Evolutionary conservation across 1,140 invertebrate genomes (phyloP), one percentile per base, ranked within the genome.

Genomic region (Rhopalosiphum maidis): DNA sequence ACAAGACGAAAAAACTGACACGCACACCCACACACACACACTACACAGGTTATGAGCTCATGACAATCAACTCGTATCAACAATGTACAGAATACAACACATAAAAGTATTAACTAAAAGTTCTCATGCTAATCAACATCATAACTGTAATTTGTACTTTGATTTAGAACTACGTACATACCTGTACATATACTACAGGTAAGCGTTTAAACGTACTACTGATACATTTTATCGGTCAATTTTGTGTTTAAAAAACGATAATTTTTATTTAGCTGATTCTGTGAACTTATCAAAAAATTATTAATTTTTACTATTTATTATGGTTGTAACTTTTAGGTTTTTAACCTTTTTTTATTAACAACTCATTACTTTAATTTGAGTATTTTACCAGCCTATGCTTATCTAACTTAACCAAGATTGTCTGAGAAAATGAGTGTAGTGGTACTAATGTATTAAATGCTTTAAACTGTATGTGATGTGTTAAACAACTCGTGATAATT

Each of bases 11-110:
- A 86, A 86, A 86, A 86, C 30, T n/a, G 30, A n/a, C 60, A 5
- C 30, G 22, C 30, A 51, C 30, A 48, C 15, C 48, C n/a, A 23
- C 23, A 46, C 37, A 83, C 37, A 83, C 37, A 37, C 82, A 30
- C n/a, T 41, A 48, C 87, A 37, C 87, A 35, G 87, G 51, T 54
- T 89, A 89, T 89, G 87, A 89, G 48, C 51, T 89, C 37, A 35
- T 54, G 88, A 89, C 48, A 89, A 89, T 89, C 88, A 89, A 54
- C 43, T 21, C 51, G 35, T 89, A 8, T 89, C 22, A 85, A 41
- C 48, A 89, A 22, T 30, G 35, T 89, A 89, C 48, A 89, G n/a
- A 18, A 22, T 89, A 89, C 35, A 55, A 9, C n/a, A 23, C 48
- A 18, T 51, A 21, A 89, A 89, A 89, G 41, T 35, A 55, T 88